Evolutionary conservation across 2,797 vertebrate species (phyloP).

Genomic region (Alectoris magna): DNA sequence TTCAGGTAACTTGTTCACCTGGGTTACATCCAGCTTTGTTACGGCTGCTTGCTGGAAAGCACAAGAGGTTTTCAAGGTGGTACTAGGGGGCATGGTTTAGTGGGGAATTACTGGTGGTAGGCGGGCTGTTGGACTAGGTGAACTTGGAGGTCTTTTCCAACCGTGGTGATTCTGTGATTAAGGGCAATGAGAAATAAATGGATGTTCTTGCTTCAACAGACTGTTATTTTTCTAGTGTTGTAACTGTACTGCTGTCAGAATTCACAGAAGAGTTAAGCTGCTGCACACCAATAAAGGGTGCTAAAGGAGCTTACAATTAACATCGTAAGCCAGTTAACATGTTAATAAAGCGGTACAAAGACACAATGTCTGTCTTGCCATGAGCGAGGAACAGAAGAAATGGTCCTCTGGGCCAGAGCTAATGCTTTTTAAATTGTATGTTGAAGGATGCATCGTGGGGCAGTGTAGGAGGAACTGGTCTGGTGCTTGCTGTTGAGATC

Average conservation of each 20-base stretch:
- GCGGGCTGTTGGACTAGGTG: too few species aligned
- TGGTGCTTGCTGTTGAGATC: neutral
- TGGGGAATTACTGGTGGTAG: too few species aligned
- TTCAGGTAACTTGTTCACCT: neutral
- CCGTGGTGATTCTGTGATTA: too few species aligned
- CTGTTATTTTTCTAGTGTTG: neutral
- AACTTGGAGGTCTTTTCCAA: too few species aligned
- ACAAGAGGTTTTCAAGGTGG: neutral
- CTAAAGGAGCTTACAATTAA: neutral
- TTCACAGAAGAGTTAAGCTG: neutral
- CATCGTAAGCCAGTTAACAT: neutral
- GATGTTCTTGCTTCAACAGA: neutral
- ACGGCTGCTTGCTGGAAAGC: neutral
- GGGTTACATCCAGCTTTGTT: neutral
- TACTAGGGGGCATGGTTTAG: too few species aligned
- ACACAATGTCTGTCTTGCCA: neutral
- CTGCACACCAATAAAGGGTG: neutral
- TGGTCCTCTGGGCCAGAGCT: conserved; percentile 6
- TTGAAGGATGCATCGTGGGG: neutral
- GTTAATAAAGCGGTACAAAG: neutral
- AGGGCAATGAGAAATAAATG: neutral
- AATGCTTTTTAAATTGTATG: neutral
- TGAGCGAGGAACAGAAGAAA: neutral
- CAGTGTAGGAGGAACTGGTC: neutral
- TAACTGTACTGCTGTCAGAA: neutral